Evolutionary conservation across 2,888 invertebrate genomes (phyloP), one percentile per base, ranked within the genome.

Genomic region (Blera fallax): DNA sequence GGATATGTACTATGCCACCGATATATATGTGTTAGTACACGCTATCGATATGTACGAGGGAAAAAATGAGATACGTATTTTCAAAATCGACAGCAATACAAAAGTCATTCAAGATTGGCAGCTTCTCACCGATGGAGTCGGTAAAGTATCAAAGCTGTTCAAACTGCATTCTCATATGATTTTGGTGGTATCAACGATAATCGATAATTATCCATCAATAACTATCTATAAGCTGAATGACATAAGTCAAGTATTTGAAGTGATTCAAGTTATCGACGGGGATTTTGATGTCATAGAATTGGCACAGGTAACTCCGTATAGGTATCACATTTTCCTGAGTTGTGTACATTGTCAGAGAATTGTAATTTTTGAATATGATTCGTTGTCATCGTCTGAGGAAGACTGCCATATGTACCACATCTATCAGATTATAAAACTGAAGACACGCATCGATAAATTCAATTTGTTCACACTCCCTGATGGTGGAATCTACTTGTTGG

Each of bases 251-350:
- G 82, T 88, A 16, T 91, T 91, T 32, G 88, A 88, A 21, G 60
- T 89, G 4, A 72, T 87, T 1, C 91, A 91, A 79, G 77, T 87
- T n/a, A 90, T 91, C 32, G 88, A 88, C 24, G 91, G 91, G 0
- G 89, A 90, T 73, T 91, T 89, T 62, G 90, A 91, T 79, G 82
- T 91, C 6, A 89, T 89, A 14, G 90, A 90, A 72, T 7, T 89
- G 11, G 79, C 84, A 16, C 80, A 73, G 40, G 43, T 87, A 4
- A 74, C 87, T 14, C 69, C 77, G 11, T 70, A 84, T 6, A 87
- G 67, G 1, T 82, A 87, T n/a, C 91, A 91, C 43, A 64, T 91
- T 3, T 77, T 91, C 40, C 58, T 90, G 5, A 89, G 89, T 34
- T 91, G 91, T 24, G 87, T 74, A 0, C 88, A 88, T 1, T 91